Base-by-base conservation (phyloP, 2,888 invertebrate species). In the Alcis repandata region DNA sequence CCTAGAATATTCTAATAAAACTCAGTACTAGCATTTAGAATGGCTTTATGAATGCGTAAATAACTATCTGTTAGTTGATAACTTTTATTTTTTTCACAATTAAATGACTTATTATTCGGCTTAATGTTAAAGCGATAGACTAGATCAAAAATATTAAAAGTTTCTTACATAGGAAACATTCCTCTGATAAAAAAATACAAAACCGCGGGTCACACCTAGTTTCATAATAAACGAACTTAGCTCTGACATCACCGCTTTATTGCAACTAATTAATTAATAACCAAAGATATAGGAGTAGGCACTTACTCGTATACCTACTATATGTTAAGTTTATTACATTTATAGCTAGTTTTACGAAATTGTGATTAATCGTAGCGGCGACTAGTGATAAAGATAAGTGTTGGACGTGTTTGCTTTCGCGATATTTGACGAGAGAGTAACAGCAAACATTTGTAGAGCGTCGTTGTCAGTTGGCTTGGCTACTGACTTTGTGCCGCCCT, bases 371-470 rank as follows among this genome's bases (percentile, higher is more conserved):
- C 59, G 54, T 17, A 41, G 74, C 56, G 57, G 43, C 66, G 56
- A 60, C 60, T 49, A 63, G 52, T 59, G 70, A 67, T 68, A 63
- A 73, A 75, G 74, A 79, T 73, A 62, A 75, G 71, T 76, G 70
- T 69, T 63, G 46, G 59, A 22, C 65, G 52, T 56, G 65, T 65
- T 64, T 64, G 59, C 17, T 53, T 33, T 41, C 9, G 59, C 13
- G 20, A 63, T 38, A 43, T 59, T 54, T 46, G 36, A 38, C 20
- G 45, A 36, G 20, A 54, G 32, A 20, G 46, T 49, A 46, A 41
- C 43, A 17, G 59, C 58, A 56, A 58, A 60, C 63, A 46, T 68
- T 68, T 53, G 46, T 19, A 17, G 9, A 27, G 33, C 9, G 40
- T 41, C 20, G 53, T 45, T 48, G 45, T 53, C 33, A 27, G 33